Conservation (phyloP, 2,113 vertebrate genomes). For the Lophotis ruficrista region DNA sequence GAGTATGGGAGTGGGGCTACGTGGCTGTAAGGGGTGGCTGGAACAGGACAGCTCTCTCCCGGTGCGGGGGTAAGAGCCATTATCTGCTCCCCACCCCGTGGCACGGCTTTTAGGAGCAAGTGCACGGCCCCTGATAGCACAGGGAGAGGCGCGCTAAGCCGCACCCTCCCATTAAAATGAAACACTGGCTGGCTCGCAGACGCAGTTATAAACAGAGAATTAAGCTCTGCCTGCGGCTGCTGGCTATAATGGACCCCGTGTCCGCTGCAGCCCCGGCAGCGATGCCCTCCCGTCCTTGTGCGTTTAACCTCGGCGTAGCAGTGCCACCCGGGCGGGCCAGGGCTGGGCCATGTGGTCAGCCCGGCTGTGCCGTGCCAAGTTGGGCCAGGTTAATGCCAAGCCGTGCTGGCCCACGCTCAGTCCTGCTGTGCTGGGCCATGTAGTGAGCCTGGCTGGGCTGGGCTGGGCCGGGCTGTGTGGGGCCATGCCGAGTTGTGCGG, state of each 20-base stretch:
- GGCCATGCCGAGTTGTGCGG: too few species aligned
- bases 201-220: background rate
- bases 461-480: too few species aligned
- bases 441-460: background rate
- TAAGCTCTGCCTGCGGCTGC: background rate
- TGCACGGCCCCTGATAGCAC: conserved; percentile 22
- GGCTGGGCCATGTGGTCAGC: background rate
- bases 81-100: conserved; percentile 27
- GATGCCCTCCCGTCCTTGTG: background rate
- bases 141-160: background rate
- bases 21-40: background rate
- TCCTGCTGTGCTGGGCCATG: background rate
- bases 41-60: background rate
- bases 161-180: background rate
- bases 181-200: background rate
- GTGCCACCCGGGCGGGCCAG: background rate
- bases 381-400: background rate
- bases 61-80: background rate
- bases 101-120: background rate
- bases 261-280: background rate
- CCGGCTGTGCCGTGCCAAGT: background rate
- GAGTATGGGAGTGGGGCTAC: fast-evolving
- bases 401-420: background rate
- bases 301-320: background rate
- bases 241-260: background rate